Evolutionary conservation across 2,113 vertebrate genomes (phyloP).

Genomic region (Microtus richardsoni): DNA sequence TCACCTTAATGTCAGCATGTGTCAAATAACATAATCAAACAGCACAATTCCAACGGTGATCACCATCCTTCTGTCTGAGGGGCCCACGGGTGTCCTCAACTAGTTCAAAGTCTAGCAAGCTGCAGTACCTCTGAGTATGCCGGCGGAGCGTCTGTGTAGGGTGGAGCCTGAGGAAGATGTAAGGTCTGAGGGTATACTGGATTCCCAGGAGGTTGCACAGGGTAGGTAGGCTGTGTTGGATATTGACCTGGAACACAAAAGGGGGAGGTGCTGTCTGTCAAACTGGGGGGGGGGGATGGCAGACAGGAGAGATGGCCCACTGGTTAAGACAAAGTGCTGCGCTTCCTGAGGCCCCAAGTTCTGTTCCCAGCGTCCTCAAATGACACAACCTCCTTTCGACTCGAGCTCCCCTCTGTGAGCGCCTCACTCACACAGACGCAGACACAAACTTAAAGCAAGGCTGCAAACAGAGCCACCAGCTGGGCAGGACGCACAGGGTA

Average conservation of each 20-base stretch:
- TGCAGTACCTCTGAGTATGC: slow-evolving; percentile 94
- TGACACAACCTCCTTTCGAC: background rate
- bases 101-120: background rate
- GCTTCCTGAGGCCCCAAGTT: background rate
- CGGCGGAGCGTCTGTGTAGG: slow-evolving; percentile 94
- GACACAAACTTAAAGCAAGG: background rate
- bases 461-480: background rate
- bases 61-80: background rate
- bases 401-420: too few relatives aligned
- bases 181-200: slow-evolving; percentile 93
- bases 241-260: slow-evolving; percentile 89
- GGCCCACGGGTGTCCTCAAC: background rate
- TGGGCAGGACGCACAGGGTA: background rate
- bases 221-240: slow-evolving; percentile 93
- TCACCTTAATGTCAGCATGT: slow-evolving; percentile 41
- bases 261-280: background rate
- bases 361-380: background rate
- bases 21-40: slow-evolving; percentile 20
- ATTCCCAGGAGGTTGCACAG: slow-evolving; percentile 88
- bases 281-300: background rate
- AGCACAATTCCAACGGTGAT: background rate
- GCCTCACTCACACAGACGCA: background rate
- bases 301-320: background rate
- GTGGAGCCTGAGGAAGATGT: slow-evolving; percentile 94
- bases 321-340: background rate